These are phyloP conservation scores for Leuciscus idus DNA, from an alignment of 2,113 vertebrate genomes.

Conservation along the genomic window DNA sequence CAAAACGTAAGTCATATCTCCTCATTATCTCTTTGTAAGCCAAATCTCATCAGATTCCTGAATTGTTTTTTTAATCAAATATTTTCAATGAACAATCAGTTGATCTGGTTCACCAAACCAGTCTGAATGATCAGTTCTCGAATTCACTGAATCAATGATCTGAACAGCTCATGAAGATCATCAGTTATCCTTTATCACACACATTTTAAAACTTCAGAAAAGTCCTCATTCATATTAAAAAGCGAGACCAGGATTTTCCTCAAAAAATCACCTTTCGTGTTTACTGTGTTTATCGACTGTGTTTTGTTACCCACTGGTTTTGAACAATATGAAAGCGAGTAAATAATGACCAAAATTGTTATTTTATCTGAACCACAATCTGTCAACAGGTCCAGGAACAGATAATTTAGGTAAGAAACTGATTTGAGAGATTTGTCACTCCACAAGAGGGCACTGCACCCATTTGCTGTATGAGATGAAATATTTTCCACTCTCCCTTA, in stretches of 20 bases:
- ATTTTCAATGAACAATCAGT: not conserved
- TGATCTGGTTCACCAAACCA: not conserved
- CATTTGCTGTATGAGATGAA: slow-evolving; percentile 52
- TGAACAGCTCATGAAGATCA: not conserved
- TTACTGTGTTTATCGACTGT: not conserved
- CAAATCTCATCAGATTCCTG: not conserved
- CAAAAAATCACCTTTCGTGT: not conserved
- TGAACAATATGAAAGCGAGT: not conserved
- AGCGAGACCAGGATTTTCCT: not conserved
- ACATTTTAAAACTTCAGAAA: not conserved
- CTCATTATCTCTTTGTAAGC: too few species aligned
- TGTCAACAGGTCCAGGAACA: not conserved
- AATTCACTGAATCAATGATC: not conserved
- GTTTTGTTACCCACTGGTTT: not conserved
- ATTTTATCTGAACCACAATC: not conserved
- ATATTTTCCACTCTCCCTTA: slow-evolving; percentile 6
- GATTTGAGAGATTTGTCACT: slow-evolving; percentile 39
- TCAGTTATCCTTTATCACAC: not conserved
- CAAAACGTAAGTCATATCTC: not conserved
- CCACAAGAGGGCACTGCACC: slow-evolving; percentile 61
- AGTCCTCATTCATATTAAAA: too few species aligned
- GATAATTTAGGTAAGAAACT: not conserved
- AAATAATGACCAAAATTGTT: not conserved
- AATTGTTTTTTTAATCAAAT: not conserved
- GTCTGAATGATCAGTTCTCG: not conserved